phyloP scores from a whole-genome alignment of 2,113 vertebrate genomes.

The Galbula dea region DNA sequence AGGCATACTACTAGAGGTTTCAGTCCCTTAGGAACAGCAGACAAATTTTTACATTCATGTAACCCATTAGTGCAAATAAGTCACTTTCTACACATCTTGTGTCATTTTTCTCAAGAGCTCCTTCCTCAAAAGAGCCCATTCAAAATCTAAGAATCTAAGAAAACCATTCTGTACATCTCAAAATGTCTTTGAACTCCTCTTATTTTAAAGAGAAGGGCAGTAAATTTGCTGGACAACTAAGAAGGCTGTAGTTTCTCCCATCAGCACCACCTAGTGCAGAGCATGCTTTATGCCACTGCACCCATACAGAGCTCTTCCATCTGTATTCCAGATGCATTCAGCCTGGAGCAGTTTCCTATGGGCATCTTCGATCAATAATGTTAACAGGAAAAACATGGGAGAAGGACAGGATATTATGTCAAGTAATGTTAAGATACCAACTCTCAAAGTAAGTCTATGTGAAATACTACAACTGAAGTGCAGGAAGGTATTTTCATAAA shows the following conservation, averaged over 20 bases:
- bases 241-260: neutral
- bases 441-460: neutral
- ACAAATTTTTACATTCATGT: neutral
- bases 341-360: neutral
- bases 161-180: neutral
- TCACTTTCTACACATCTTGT: neutral
- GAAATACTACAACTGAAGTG: neutral
- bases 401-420: neutral
- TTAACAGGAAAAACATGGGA: neutral
- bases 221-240: neutral
- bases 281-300: neutral
- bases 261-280: slow-evolving; percentile 43
- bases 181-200: neutral
- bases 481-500: neutral
- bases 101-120: neutral
- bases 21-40: neutral
- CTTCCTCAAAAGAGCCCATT: neutral
- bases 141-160: neutral
- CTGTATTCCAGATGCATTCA: neutral
- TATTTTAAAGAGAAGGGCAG: neutral
- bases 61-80: neutral
- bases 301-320: neutral
- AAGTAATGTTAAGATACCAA: neutral
- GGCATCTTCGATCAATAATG: neutral
- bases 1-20: neutral